Base-by-base conservation (phyloP, 2,113 vertebrate species). In the Cryptotis parvus region DNA sequence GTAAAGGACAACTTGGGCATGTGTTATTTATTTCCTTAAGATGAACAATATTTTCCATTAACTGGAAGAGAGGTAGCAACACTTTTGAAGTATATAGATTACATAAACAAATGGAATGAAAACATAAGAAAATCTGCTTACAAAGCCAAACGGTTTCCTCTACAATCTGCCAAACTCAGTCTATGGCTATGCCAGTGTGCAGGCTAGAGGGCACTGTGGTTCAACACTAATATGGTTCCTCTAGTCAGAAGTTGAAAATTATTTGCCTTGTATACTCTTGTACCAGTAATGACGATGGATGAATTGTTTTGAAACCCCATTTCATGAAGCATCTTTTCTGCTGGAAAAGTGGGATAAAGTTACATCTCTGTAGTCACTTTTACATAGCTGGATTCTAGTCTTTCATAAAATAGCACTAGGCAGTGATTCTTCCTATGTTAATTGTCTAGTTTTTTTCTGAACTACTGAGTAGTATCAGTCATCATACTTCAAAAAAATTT, bases 81-180 rank as follows among this genome's bases (percentile, higher is more conserved):
- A 75, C 76, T 76, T 90, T 79, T 94, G 86, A 96, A 92, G 72
- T 86, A 37, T 83, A 39, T 83, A 90, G 85, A 35, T 88, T 66
- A 93, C 61, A 92, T 58, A 84, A 96, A 84, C 66, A 73, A 68
- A 76, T 87, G 63, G 81, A 90, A 74, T 86, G 77, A 89, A 90
- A 89, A 84, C 43, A 69, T 86, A 89, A 82, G 66, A 90, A 69
- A 76, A 45, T 68, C 76, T 43, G 12, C 18, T 35, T 66, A 79
- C 66, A 83, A 92, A 88, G 35, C n/a, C 43, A 49, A 37, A 0
- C 24, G 35, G 11, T 84, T 81, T 84, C 12, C 39, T 72, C 15
- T 22, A 35, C 20, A 77, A 69, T 41, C 11, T 10, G 9, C 18
- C 52, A 68, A 82, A 29, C 24, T 35, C 70, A 31, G 37, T 10